phyloP scores from a whole-genome alignment of 2,113 vertebrate genomes.

The Ptychochromis oligacanthus region DNA sequence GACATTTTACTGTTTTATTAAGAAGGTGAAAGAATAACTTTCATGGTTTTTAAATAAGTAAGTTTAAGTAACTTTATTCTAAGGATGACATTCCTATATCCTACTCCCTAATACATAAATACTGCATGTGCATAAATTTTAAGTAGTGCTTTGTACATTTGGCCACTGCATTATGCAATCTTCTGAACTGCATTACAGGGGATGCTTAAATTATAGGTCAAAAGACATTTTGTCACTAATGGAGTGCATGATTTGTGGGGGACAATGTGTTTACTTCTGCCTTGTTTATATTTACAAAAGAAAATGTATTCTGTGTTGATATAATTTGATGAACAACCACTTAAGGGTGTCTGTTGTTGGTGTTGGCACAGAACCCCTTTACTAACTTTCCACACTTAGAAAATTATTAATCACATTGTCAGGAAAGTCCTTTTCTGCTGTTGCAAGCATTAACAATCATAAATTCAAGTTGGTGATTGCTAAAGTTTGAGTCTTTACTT shows the following conservation, averaged over 20 bases:
- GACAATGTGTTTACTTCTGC: slow-evolving; percentile 42
- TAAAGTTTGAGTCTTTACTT: slow-evolving; percentile 13
- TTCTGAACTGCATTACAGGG: slow-evolving; percentile 6
- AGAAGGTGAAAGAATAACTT: not conserved
- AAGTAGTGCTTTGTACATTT: slow-evolving; percentile 21
- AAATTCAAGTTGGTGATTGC: slow-evolving; percentile 2
- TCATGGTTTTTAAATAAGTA: not conserved
- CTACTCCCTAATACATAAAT: not conserved
- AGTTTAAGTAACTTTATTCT: not conserved
- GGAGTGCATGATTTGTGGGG: slow-evolving; percentile 51
- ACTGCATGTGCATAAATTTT: slow-evolving; percentile 11
- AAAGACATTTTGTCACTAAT: slow-evolving; percentile 54
- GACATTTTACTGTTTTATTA: not conserved
- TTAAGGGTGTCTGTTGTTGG: slow-evolving; percentile 36
- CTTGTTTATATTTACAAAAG: slow-evolving; percentile 48
- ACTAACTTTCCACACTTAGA: slow-evolving; percentile 27
- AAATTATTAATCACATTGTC: slow-evolving; percentile 51
- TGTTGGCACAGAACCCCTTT: slow-evolving; percentile 41
- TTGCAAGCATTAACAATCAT: slow-evolving; percentile 2
- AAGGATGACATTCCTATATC: not conserved
- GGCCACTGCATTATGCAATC: not conserved
- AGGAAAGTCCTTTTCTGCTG: slow-evolving; percentile 23
- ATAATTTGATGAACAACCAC: slow-evolving; percentile 61
- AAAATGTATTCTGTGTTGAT: slow-evolving; percentile 17
- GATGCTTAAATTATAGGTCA: slow-evolving; percentile 42